Base-by-base conservation (phyloP, 2,888 invertebrate species). In the Melanotus villosus region DNA sequence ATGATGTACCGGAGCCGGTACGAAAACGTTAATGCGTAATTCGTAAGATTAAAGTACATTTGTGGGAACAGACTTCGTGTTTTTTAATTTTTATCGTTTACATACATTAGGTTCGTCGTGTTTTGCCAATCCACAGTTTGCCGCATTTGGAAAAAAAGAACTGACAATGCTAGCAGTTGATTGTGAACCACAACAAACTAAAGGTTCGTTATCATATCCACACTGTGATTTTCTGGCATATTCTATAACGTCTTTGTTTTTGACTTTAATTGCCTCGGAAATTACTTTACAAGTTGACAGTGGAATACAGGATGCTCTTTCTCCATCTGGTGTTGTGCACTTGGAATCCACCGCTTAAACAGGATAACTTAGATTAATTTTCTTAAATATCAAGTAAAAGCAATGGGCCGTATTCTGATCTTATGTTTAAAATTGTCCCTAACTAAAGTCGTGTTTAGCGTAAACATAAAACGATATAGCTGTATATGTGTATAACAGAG, bases 141-240 rank as follows among this genome's bases (percentile, higher is more conserved):
- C 12, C 19, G 26, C 41, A 14, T 50, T 23, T 1, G 70, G 70
- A 10, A 70, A 21, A 1, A 66, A 43, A 1, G 9, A 41, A 5
- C 23, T 47, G 2, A 41, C 14, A 1, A 1, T 16, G 23, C 2
- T 23, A n/a, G 18, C 9, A 12, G 26, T 50, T 14, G 4, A 10
- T n/a, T 19, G n/a, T 6, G 74, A 57, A 4, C 77, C 78, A 56
- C 88, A 88, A 77, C 88, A 88, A 0, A 88, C 87, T 23, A 75
- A 82, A 0, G 88, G 87, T 0, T 77, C 75, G 26, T 81, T 80
- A 0, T 84, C 83, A 73, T 87, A 88, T 0, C 88, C 88, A 65
- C 88, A 88, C 43, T 86, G 86, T 0, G 88, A 86, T 65, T 79
- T 77, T 41, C 84, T 82, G 18, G 88, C 78, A 70, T 82, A 86